Evolutionary conservation across 2,113 vertebrate species (phyloP).

Genomic region (Nestor notabilis): DNA sequence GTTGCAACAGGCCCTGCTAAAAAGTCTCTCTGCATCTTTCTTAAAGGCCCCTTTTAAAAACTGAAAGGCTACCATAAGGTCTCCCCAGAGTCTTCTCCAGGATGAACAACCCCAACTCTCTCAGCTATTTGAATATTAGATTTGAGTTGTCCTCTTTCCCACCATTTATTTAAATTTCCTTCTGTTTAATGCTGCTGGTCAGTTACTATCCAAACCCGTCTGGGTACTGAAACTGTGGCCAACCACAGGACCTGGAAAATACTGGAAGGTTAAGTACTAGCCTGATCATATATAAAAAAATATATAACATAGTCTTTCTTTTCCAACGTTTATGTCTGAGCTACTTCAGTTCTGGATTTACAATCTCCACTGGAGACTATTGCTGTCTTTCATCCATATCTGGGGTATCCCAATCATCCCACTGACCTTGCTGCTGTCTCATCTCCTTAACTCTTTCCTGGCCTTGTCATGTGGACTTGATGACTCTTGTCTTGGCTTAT

Average conservation of each 20-base stretch:
- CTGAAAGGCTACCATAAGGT: not conserved
- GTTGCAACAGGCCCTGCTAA: not conserved
- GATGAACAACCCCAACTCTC: not conserved
- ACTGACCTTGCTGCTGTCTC: not conserved
- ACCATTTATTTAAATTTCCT: accelerated
- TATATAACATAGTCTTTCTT: not conserved
- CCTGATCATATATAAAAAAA: not conserved
- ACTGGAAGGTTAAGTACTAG: accelerated
- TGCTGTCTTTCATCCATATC: not conserved
- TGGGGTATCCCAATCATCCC: not conserved
- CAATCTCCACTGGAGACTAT: not conserved
- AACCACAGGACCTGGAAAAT: not conserved
- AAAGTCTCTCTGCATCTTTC: not conserved
- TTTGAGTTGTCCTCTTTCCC: not conserved
- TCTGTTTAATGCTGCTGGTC: not conserved
- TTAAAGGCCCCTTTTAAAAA: not conserved
- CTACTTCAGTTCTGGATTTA: not conserved
- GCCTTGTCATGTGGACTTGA: not conserved
- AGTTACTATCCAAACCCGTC: accelerated
- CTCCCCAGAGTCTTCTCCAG: not conserved
- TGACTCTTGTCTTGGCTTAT: not conserved
- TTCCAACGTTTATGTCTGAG: not conserved
- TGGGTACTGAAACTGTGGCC: not conserved
- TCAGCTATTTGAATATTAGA: not conserved
- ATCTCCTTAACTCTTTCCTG: not conserved